Conservation (phyloP, 2,888 invertebrate genomes). For the Amphipyra berbera region DNA sequence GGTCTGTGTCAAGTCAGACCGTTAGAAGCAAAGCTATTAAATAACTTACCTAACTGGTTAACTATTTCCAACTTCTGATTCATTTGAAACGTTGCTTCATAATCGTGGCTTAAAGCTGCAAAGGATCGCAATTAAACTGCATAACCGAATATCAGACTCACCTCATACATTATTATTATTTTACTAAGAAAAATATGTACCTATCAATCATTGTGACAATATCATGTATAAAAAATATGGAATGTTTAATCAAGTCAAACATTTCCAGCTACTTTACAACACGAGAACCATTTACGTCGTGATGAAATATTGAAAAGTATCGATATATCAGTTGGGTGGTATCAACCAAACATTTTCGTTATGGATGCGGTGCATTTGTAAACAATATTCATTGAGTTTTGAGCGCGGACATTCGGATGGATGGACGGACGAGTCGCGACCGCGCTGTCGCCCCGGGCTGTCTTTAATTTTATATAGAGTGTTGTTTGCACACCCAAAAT, state of each 20-base stretch:
- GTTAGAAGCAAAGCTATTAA: neutral
- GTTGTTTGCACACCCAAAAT: slow-evolving; percentile 70
- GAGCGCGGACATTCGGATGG: slow-evolving; percentile 63
- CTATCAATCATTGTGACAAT: slow-evolving; percentile 23
- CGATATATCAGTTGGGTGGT: slow-evolving; percentile 66
- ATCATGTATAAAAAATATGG: slow-evolving; percentile 32
- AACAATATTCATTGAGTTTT: slow-evolving; percentile 75
- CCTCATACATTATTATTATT: too few relatives aligned
- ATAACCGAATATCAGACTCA: too few relatives aligned
- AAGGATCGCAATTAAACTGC: too few relatives aligned
- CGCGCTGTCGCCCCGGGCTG: slow-evolving; percentile 67
- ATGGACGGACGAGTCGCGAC: slow-evolving; percentile 44
- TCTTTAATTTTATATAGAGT: slow-evolving; percentile 80
- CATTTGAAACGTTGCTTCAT: too few relatives aligned
- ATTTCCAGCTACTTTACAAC: slow-evolving; percentile 41
- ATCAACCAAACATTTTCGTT: slow-evolving; percentile 76
- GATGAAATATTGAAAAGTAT: slow-evolving; percentile 58
- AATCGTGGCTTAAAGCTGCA: too few relatives aligned
- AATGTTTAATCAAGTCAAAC: slow-evolving; percentile 45
- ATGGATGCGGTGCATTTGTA: slow-evolving; percentile 81
- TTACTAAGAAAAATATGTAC: too few relatives aligned
- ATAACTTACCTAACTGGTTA: too few relatives aligned
- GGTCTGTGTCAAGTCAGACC: neutral
- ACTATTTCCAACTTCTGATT: too few relatives aligned
- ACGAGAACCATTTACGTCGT: slow-evolving; percentile 45